phyloP scores from a whole-genome alignment of 2,797 vertebrate genomes.

The Pampus argenteus region DNA sequence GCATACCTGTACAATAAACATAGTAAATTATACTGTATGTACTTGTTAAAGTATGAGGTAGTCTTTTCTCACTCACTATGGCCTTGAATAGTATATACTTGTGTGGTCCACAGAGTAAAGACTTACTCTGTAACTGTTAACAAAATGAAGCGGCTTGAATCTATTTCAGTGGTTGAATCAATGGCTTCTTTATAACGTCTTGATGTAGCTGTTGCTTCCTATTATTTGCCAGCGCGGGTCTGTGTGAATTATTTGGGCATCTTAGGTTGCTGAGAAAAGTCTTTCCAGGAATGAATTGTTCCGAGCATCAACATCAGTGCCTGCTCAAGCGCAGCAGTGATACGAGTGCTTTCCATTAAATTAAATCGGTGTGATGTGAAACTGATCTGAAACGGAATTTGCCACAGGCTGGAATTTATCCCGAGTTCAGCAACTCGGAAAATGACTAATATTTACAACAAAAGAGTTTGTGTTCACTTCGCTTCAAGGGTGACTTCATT shows the following conservation, averaged over 20 bases:
- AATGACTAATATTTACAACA: not conserved
- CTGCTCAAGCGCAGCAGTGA: not conserved
- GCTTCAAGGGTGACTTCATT: constrained; percentile 49
- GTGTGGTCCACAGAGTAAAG: not conserved
- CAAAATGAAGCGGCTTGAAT: constrained; percentile 8
- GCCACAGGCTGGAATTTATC: not conserved
- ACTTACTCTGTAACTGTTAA: not conserved
- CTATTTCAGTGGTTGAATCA: not conserved
- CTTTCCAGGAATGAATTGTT: not conserved
- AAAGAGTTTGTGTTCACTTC: not conserved
- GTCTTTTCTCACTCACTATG: constrained; percentile 41
- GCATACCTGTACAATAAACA: constrained; percentile 65
- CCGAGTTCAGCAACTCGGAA: not conserved
- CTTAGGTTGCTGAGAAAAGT: not conserved
- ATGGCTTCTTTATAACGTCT: not conserved
- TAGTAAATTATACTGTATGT: constrained; percentile 33
- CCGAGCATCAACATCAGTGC: not conserved
- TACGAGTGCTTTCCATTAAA: not conserved
- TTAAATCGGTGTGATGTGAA: not conserved
- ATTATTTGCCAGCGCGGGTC: not conserved
- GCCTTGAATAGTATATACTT: constrained; percentile 47
- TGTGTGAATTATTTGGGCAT: not conserved
- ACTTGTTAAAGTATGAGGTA: constrained; percentile 26
- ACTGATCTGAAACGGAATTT: not conserved
- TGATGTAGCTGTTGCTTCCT: not conserved